Evolutionary conservation across 2,888 invertebrate genomes (phyloP), one percentile per base, ranked within the genome.

Genomic region (Cantharis lateralis): DNA sequence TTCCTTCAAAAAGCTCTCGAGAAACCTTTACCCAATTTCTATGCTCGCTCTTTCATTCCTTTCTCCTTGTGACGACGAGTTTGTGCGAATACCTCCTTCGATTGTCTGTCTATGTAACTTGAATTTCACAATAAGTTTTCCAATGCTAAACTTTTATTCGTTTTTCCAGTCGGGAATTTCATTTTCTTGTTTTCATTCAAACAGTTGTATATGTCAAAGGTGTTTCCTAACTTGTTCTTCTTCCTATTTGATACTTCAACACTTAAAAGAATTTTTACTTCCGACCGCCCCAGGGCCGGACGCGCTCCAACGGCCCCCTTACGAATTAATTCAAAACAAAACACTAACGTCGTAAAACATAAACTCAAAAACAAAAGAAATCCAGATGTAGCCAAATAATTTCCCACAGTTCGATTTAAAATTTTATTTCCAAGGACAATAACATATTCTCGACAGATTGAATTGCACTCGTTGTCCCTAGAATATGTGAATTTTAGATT

Each of bases 121-220:
- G 82, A 83, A 83, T 83, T 83, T 83, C 82, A 81, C 82, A 82
- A 83, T 84, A 84, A 82, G 80, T 81, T 79, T 74, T 75, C 75
- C 79, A 74, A 77, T 77, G 78, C 68, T 75, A 74, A 76, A 76
- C 75, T 79, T 81, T 81, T 81, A 80, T 80, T 80, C 80, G 77
- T 78, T 77, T 78, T 77, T 75, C 80, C 78, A 78, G 74, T 76
- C 61, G 80, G 80, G 82, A 82, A 83, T 83, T 82, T 82, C 82
- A 82, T 82, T 81, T 81, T 79, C 79, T 72, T 77, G 79, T 81
- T 80, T 78, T 81, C 79, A 79, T 77, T 80, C 79, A 74, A 71
- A 74, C 73, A 71, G 74, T 77, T 73, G 74, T 74, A 48, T 48
- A 74, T 68, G 73, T 61, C 70, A 71, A 70, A 77, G 77, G 77